phyloP scores from a whole-genome alignment of 1,140 invertebrate genomes.

The Drosophila saltans region DNA sequence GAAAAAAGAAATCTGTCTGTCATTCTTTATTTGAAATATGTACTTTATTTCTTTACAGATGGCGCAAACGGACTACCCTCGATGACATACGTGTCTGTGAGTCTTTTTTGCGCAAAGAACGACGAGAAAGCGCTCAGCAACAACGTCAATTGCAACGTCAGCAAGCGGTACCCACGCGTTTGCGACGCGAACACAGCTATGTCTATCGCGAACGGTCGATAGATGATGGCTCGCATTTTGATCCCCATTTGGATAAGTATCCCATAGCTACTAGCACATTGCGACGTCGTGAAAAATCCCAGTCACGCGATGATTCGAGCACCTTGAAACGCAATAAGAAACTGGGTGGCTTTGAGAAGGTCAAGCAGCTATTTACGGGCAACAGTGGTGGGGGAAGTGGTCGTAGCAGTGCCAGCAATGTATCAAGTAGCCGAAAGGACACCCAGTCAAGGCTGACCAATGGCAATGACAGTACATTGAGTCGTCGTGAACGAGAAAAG shows the following conservation, averaged over 20 bases:
- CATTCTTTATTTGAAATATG: background rate
- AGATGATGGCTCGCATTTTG: constrained; percentile 86
- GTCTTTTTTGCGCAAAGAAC: constrained; percentile 83
- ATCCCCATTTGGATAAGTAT: constrained; percentile 86
- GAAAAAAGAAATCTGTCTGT: background rate
- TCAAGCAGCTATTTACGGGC: constrained; percentile 83
- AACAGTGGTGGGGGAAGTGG: constrained; percentile 56
- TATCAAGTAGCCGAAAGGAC: constrained; percentile 68
- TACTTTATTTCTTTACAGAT: constrained; percentile 39
- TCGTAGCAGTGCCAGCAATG: constrained; percentile 66
- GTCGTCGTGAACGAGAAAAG: constrained; percentile 70
- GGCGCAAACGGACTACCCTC: constrained; percentile 71
- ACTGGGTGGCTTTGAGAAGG: constrained; percentile 87
- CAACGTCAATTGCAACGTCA: constrained; percentile 55
- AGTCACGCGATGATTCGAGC: constrained; percentile 43
- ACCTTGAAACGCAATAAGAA: constrained; percentile 84
- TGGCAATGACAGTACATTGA: constrained; percentile 65
- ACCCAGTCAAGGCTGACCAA: constrained; percentile 44
- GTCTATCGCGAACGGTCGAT: constrained; percentile 86
- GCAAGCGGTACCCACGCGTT: constrained; percentile 22
- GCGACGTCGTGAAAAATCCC: constrained; percentile 57
- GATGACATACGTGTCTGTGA: constrained; percentile 79
- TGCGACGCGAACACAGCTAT: constrained; percentile 84
- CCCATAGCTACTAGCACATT: constrained; percentile 67
- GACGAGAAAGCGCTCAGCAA: constrained; percentile 84